Evolutionary conservation across 2,113 vertebrate species (phyloP).

Genomic region (human): GRCh38 chr11:44388001-44388500

Average conservation of each 20-base stretch:
- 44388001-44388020: not conserved
- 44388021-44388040: not conserved
- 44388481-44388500: not conserved
- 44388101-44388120: not conserved
- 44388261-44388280: not conserved
- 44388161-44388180: not conserved
- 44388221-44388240: too few relatives aligned
- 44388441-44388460: not conserved
- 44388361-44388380: not conserved
- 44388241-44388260: not conserved
- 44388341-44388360: not conserved
- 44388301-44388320: not conserved
- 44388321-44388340: not conserved
- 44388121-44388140: not conserved
- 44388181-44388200: not conserved
- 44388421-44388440: not conserved
- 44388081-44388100: too few relatives aligned
- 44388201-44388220: not conserved
- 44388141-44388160: not conserved
- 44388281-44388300: not conserved
- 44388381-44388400: not conserved
- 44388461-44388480: not conserved
- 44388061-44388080: not conserved
- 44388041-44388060: not conserved
- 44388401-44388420: not conserved